A percentile compares a stretch with the other conserved stretches of the same genome.
phyloP scores from a whole-genome alignment of 1,140 invertebrate species.

The Aphidius ervi region DNA sequence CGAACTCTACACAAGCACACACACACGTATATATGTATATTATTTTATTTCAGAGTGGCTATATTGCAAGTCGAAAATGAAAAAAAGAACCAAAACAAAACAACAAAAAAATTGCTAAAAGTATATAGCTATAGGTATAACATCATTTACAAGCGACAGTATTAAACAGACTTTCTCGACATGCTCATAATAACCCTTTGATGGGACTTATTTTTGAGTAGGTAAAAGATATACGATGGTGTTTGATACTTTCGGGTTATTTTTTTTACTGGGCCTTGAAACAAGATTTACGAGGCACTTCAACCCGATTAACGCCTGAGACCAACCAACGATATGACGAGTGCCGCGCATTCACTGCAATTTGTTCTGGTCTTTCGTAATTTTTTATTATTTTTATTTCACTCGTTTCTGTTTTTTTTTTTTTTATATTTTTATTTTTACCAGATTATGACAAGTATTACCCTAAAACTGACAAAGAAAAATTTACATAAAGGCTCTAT shows the following conservation, averaged over 20 bases:
- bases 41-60: slow-evolving; percentile 12
- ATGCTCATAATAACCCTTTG: slow-evolving; percentile 7
- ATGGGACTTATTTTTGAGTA: slow-evolving; percentile 2
- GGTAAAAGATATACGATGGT: slow-evolving; percentile 10
- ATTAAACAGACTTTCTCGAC: neutral
- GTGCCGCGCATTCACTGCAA: slow-evolving; percentile 7
- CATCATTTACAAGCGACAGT: slow-evolving; percentile 8
- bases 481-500: slow-evolving; percentile 19
- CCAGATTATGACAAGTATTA: no score
- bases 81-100: neutral
- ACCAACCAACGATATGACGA: slow-evolving; percentile 16
- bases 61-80: neutral
- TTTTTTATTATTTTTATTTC: no score
- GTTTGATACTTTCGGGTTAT: slow-evolving; percentile 11
- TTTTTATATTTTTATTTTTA: no score
- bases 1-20: slow-evolving; percentile 28
- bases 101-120: no score
- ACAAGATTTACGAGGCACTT: slow-evolving; percentile 19
- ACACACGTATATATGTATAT: no score
- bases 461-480: neutral
- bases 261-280: slow-evolving; percentile 14
- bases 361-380: slow-evolving; percentile 8
- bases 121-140: neutral
- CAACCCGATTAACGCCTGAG: slow-evolving; percentile 19
- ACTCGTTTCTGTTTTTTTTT: no score